Evolutionary conservation across 2,888 invertebrate species (phyloP), one percentile per base, ranked within the genome.

Genomic region (Polyploca ridens): DNA sequence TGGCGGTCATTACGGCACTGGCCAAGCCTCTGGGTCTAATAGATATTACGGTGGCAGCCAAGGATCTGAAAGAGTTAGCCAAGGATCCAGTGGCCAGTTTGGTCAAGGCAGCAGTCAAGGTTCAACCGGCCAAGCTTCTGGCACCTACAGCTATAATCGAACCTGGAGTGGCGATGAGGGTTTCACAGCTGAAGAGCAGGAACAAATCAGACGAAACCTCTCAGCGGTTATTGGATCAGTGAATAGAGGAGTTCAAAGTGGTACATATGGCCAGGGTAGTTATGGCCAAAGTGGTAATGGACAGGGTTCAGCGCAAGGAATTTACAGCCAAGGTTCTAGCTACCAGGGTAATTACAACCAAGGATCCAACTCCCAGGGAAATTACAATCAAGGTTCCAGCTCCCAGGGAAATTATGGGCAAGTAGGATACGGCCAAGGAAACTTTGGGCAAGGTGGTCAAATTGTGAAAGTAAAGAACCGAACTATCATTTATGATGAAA

Each of bases 401-500:
- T 68, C 66, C n/a, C 85, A 84, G 70, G 77, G 75, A 13, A 75
- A 77, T 5, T 73, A 75, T 59, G 70, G 69, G 14, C 82, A 81
- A 63, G 73, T 70, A n/a, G 66, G 69, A 13, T 69, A 71, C 13
- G 62, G 76, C 66, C 59, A 77, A 74, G 82, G 74, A 5, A 85
- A 81, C 4, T 76, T 81, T 33, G 77, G 76, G 0, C 74, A 77
- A 58, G 86, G 83, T 54, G 87, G 87, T 0, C 81, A 83, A 62
- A 71, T 91, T 2, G 85, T 89, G 0, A 83, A 77, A 61, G 74
- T 87, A 2, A 89, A 77, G 73, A 93, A 93, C 64, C 88, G 77
- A 70, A 90, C 90, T 0, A 83, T 88, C 54, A 75, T 90, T 2
- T 90, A 91, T 60, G 90, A 92, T 69, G 86, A 86, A 33, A 91